These are phyloP conservation scores for Tenualosa ilisha DNA, from an alignment of 2,797 vertebrate species.

Conservation along the genomic window DNA sequence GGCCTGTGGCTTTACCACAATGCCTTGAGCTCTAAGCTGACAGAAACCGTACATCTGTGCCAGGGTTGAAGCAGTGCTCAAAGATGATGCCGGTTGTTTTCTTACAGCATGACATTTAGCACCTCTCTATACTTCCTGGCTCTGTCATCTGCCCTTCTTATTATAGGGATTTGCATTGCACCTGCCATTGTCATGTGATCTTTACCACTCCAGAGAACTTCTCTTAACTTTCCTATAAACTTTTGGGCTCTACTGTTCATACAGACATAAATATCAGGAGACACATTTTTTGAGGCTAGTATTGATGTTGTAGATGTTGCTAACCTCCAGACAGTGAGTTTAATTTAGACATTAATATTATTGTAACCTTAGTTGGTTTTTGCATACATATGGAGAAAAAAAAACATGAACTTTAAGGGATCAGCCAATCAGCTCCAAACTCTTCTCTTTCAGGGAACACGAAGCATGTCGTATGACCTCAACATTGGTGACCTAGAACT, in stretches of 20 bases:
- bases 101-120: slow-evolving; percentile 53
- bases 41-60: slow-evolving; percentile 24
- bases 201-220: slow-evolving; percentile 37
- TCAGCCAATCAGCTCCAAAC: slow-evolving; percentile 4
- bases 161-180: slow-evolving; percentile 56
- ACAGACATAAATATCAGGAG: not conserved
- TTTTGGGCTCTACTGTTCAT: slow-evolving; percentile 5
- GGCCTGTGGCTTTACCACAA: not conserved
- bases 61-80: slow-evolving; percentile 28
- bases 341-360: not conserved
- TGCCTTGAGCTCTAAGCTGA: not conserved
- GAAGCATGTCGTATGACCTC: slow-evolving; percentile 35
- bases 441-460: slow-evolving; percentile 14
- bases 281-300: not conserved
- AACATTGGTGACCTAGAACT: slow-evolving; percentile 40
- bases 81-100: slow-evolving; percentile 39
- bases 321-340: not conserved
- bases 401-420: not conserved
- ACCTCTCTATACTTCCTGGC: slow-evolving; percentile 43
- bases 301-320: not conserved
- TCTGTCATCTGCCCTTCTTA: slow-evolving; percentile 52
- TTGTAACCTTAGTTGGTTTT: not conserved
- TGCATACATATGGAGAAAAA: not conserved
- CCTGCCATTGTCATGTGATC: slow-evolving; percentile 54
- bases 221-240: slow-evolving; percentile 16